Conservation (phyloP, 64 coral and sea anemone genomes). For the Dendrophyllia cribrosa region DNA sequence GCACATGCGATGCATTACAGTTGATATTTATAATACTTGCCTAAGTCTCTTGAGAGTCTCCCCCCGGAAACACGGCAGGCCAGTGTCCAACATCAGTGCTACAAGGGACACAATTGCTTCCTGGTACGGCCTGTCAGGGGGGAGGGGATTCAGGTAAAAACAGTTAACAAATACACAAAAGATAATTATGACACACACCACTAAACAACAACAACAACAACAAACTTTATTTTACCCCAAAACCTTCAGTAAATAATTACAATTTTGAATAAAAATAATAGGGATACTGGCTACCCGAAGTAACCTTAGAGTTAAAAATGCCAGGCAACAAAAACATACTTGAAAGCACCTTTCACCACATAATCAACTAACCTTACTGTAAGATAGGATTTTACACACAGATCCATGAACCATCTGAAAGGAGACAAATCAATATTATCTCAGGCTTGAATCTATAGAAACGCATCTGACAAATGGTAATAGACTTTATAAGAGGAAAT, state of each 20-base stretch:
- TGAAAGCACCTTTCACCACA: too few relatives aligned
- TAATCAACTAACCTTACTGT: constrained; percentile 74
- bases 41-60: constrained; percentile 96
- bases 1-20: too few relatives aligned
- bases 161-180: not conserved
- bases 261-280: too few relatives aligned
- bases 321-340: too few relatives aligned
- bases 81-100: constrained; percentile 97
- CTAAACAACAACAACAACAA: too few relatives aligned
- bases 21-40: constrained; percentile 1
- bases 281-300: too few relatives aligned
- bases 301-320: too few relatives aligned
- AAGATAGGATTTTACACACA: constrained; percentile 93
- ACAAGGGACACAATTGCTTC: constrained; percentile 97
- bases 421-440: not conserved
- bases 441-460: too few relatives aligned
- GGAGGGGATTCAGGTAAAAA: not conserved
- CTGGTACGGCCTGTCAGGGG: constrained; percentile 85
- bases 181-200: not conserved
- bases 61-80: constrained; percentile 96
- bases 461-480: too few relatives aligned
- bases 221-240: too few relatives aligned
- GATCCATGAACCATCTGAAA: constrained; percentile 98
- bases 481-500: too few relatives aligned
- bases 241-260: too few relatives aligned